Percentiles rank a stretch among this genome's conserved stretches.
Conservation (phyloP, 2,888 invertebrate species). For the Blera fallax region DNA sequence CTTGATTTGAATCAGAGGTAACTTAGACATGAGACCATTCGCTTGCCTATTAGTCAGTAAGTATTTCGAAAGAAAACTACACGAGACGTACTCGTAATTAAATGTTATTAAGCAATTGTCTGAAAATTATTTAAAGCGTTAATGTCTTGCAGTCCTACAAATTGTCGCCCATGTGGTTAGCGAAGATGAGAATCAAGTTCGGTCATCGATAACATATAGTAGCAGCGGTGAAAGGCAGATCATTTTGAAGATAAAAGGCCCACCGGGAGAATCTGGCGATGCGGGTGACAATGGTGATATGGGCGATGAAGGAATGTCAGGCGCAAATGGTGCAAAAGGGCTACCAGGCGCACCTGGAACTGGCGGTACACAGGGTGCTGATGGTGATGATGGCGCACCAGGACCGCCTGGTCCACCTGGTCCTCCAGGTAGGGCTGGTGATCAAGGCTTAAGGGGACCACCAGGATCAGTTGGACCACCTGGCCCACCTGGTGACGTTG, state of each 20-base stretch:
- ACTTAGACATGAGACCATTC: slow-evolving; percentile 36
- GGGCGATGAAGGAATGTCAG: neutral
- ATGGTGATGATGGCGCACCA: slow-evolving; percentile 71
- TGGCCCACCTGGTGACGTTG: slow-evolving; percentile 64
- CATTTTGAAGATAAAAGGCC: slow-evolving; percentile 70
- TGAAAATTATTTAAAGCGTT: neutral
- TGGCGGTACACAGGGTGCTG: slow-evolving; percentile 67
- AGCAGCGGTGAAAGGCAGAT: slow-evolving; percentile 37
- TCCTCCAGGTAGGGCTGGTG: slow-evolving; percentile 65
- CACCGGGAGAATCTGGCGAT: slow-evolving; percentile 61
- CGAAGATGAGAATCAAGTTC: neutral
- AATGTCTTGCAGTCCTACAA: neutral
- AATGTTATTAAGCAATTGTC: neutral
- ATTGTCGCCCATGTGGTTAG: neutral
- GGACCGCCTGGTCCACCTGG: slow-evolving; percentile 69
- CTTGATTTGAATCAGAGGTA: slow-evolving; percentile 5
- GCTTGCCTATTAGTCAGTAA: slow-evolving; percentile 31
- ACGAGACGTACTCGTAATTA: neutral
- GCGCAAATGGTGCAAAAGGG: slow-evolving; percentile 68
- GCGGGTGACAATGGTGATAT: neutral
- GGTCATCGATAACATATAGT: neutral
- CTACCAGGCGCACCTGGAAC: slow-evolving; percentile 64
- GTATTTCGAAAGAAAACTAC: no score
- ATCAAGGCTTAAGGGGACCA: slow-evolving; percentile 54
- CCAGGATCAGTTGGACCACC: slow-evolving; percentile 71